phyloP scores from a whole-genome alignment of 2,113 vertebrate genomes.

The Pseudorasbora parva region DNA sequence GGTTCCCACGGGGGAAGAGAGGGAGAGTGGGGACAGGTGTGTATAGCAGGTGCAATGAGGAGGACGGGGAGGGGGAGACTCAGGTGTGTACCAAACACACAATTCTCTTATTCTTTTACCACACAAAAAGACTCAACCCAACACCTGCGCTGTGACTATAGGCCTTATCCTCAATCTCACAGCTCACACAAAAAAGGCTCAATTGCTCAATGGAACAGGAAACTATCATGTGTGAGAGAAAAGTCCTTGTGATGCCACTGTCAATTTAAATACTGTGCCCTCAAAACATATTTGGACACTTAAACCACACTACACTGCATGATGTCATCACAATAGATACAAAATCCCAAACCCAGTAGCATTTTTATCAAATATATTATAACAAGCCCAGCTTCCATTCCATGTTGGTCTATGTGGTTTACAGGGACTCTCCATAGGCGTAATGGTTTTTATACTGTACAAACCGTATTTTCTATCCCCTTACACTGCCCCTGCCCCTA shows the following conservation, averaged over 20 bases:
- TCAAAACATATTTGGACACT: neutral
- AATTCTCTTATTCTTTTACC: slow-evolving; percentile 25
- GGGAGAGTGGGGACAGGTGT: slow-evolving; percentile 47
- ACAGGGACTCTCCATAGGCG: too few species aligned
- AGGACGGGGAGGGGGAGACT: slow-evolving; percentile 23
- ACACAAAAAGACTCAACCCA: slow-evolving; percentile 39
- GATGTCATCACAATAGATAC: slow-evolving; percentile 2
- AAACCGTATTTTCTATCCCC: too few species aligned
- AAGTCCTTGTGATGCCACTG: neutral
- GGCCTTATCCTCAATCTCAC: slow-evolving; percentile 23
- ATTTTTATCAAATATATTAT: neutral
- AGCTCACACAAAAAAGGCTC: neutral
- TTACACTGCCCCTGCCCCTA: too few species aligned
- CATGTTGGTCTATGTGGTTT: too few species aligned
- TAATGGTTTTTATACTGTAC: too few species aligned
- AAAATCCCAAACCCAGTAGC: neutral
- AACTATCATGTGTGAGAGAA: slow-evolving; percentile 32
- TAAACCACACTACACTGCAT: neutral
- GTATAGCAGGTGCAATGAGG: slow-evolving; percentile 39
- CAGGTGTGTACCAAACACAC: slow-evolving; percentile 55
- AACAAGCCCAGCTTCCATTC: too few species aligned
- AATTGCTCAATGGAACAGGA: neutral
- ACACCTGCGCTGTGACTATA: slow-evolving; percentile 39
- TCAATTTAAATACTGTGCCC: neutral
- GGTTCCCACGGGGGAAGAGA: slow-evolving; percentile 20